Base-by-base conservation (phyloP, 2,113 vertebrate species). In the Pluvianellus socialis region DNA sequence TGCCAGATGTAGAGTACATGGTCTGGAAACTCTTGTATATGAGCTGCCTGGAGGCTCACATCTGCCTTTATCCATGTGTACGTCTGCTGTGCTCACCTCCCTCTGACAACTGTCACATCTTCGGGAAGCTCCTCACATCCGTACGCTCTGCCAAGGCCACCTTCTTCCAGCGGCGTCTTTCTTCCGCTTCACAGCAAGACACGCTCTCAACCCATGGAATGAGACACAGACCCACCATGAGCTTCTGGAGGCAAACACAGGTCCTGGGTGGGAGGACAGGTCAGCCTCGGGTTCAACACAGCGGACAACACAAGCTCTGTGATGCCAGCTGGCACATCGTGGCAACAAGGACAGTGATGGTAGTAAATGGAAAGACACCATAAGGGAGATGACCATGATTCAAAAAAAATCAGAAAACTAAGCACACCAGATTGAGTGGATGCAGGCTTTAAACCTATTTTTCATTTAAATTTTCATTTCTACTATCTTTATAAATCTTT, bases 331-430 rank as follows among this genome's bases (percentile, higher is more conserved):
- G 42, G 59, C 30, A 26, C 28, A n/a, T 6, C 44, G 2, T 4
- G 26, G 32, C 61, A 35, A 27, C 26, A 23, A 33, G 35, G 24
- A 55, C 30, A 66, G 27, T 59, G 16, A 0, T 2, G 32, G 10
- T 20, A 47, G 18, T 9, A 21, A 44, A n/a, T 0, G 1, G 18
- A 44, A 63, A 35, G 16, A 8, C 19, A 67, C 15, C n/a, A 10
- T 0, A 0, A 8, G n/a, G 55, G 28, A 81, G 40, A 52, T 38
- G 66, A 33, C 50, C 18, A 3, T 2, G 7, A 33, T 18, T 62
- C 38, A 49, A 23, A 49, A 55, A 62, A 79, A 56, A 15, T 8
- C 50, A 88, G 45, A 26, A n/a, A 72, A 68, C 61, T 28, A 58
- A 74, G 56, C 55, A 80, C 18, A 27, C 3, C 44, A 38, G 32